phyloP scores from a whole-genome alignment of 1,140 invertebrate species.

The Platyscapa corneri region DNA sequence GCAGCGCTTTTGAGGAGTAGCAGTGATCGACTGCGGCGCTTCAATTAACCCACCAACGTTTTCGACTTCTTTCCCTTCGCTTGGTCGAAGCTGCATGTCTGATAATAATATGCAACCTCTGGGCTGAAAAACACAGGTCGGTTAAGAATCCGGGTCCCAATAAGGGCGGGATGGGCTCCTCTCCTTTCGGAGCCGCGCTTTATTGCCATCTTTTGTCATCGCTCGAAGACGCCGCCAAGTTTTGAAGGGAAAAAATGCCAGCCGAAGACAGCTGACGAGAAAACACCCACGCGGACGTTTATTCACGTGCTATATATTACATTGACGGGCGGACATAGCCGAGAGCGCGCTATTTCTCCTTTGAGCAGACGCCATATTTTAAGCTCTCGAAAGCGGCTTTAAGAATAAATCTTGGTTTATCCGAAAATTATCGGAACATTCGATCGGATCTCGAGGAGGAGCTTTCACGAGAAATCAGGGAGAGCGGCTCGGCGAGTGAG shows the following conservation, averaged over 20 bases:
- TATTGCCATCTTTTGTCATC: slow-evolving; percentile 15
- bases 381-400: background rate
- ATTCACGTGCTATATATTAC: background rate
- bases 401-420: background rate
- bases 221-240: background rate
- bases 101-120: no score
- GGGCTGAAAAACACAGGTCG: background rate
- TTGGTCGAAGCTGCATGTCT: no score
- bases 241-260: background rate
- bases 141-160: background rate
- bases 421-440: no score
- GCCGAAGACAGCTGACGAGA: background rate
- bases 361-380: background rate
- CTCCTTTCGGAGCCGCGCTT: background rate
- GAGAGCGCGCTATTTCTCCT: background rate
- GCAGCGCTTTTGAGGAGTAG: no score
- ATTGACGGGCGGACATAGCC: background rate
- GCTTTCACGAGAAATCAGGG: no score
- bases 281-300: background rate
- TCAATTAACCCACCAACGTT: no score
- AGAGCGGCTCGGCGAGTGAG: no score
- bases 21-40: no score
- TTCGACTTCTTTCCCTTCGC: no score
- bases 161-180: no score
- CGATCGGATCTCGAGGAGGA: no score